Base-by-base conservation (phyloP, 2,888 invertebrate species). In the Dryococelus australis region DNA sequence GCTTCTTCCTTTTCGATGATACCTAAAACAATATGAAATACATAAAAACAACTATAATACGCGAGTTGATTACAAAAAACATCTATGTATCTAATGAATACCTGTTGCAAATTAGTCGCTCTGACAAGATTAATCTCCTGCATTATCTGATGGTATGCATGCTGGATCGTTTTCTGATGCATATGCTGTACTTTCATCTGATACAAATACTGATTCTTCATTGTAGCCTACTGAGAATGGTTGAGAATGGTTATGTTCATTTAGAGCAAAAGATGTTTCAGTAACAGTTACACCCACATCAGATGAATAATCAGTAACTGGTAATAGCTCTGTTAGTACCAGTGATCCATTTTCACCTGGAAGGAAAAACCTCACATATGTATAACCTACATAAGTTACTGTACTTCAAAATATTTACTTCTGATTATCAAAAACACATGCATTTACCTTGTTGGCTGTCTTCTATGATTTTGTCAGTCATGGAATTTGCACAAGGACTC, bases 41-140 rank as follows among this genome's bases (percentile, higher is more conserved):
- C 5, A 65, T 65, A 65, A 16, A 65, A 65, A 65, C 65, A 20
- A 16, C 16, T 24, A 65, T 65, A 65, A 13, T 65, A 65, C 16
- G 65, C 10, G 10, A 20, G 10, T 65, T 65, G 10, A 65, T 65
- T 65, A 65, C 65, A 65, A 9, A 65, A 65, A n/a, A n/a, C n/a
- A 65, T 65, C 65, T 65, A 65, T 65, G 65, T 16, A 65, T 65
- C 65, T 65, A 65, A 65, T 65, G 65, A 65, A 65, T 65, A 65
- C 65, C 65, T 65, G 65, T 65, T 65, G 65, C 16, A 16, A 20
- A 65, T 65, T 65, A 65, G 65, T 65, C 65, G 65, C 65, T 65
- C 65, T 65, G 65, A 65, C 10, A 65, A 65, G 65, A 65, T 65
- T 8, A 65, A n/a, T n/a, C n/a, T n/a, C n/a, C n/a, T n/a, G n/a